Evolutionary conservation across 1,140 invertebrate species (phyloP).

Genomic region (Drosophila santomea): DNA sequence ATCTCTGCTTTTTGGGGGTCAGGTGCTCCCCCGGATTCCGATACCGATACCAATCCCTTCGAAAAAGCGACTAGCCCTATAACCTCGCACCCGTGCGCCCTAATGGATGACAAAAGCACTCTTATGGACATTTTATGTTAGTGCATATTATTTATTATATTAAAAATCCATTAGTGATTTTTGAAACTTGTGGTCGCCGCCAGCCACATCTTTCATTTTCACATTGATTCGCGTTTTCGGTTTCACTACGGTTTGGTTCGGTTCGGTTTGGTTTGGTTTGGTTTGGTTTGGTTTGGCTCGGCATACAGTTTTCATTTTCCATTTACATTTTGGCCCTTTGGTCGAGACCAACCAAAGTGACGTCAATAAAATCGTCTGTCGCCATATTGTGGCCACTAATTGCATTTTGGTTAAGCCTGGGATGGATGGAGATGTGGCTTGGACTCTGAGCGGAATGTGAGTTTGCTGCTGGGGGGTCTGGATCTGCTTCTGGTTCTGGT

Average conservation of each 20-base stretch:
- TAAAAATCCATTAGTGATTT: conserved; percentile 82
- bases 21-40: not conserved
- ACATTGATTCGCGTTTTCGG: conserved; percentile 31
- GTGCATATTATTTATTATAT: conserved; percentile 80
- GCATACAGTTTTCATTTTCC: conserved; percentile 23
- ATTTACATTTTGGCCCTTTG: conserved; percentile 48
- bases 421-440: conserved; percentile 34
- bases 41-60: not conserved
- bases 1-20: conserved; percentile 5
- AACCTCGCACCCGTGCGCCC: conserved; percentile 3
- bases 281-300: not conserved
- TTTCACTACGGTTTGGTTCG: conserved; percentile 1
- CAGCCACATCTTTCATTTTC: conserved; percentile 72
- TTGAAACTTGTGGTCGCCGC: conserved; percentile 76
- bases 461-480: not conserved
- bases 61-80: not conserved
- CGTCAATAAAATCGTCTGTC: conserved; percentile 53
- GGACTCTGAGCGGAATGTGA: not conserved
- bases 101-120: conserved; percentile 70
- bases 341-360: conserved; percentile 36
- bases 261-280: not conserved
- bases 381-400: conserved; percentile 76
- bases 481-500: not conserved
- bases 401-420: conserved; percentile 75
- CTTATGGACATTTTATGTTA: conserved; percentile 52